A percentile compares a stretch with the other conserved stretches of the same genome.
phyloP scores from a whole-genome alignment of 2,113 vertebrate genomes.

The Albula glossodonta region DNA sequence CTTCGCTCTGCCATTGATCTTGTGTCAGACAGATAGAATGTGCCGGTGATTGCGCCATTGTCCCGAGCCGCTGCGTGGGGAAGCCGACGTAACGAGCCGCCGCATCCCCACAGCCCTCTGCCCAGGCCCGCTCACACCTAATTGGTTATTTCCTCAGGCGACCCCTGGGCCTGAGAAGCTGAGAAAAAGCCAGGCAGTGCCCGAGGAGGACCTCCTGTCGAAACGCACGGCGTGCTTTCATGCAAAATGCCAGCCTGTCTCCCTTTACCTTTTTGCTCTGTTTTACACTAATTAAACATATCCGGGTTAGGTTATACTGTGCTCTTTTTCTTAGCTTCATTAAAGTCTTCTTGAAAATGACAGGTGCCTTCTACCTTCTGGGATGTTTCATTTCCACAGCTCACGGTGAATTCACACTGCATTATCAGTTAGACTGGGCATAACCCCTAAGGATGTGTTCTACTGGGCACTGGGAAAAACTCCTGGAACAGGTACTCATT shows the following conservation, averaged over 20 bases:
- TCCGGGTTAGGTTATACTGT: background rate
- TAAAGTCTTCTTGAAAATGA: background rate
- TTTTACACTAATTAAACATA: background rate
- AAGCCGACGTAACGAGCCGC: background rate
- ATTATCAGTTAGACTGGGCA: background rate
- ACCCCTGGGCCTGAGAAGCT: background rate
- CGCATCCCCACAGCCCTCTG: background rate
- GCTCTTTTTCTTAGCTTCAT: too few species aligned
- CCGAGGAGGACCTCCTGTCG: background rate
- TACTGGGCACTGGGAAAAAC: background rate
- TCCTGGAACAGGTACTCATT: too few species aligned
- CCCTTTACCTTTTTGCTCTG: background rate
- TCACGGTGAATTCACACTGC: background rate
- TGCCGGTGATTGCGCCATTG: background rate
- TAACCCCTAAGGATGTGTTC: background rate
- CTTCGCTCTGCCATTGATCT: too few species aligned
- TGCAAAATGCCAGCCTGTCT: background rate
- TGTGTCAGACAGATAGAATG: background rate
- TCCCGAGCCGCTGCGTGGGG: background rate
- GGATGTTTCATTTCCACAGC: background rate
- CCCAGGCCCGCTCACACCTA: background rate
- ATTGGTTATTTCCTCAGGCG: constrained; percentile 1
- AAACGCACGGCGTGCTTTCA: background rate
- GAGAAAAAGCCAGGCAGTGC: background rate
- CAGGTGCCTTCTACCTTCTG: background rate